Base-by-base conservation (phyloP, 2,888 invertebrate species). In the Pardosa pseudoannulata region DNA sequence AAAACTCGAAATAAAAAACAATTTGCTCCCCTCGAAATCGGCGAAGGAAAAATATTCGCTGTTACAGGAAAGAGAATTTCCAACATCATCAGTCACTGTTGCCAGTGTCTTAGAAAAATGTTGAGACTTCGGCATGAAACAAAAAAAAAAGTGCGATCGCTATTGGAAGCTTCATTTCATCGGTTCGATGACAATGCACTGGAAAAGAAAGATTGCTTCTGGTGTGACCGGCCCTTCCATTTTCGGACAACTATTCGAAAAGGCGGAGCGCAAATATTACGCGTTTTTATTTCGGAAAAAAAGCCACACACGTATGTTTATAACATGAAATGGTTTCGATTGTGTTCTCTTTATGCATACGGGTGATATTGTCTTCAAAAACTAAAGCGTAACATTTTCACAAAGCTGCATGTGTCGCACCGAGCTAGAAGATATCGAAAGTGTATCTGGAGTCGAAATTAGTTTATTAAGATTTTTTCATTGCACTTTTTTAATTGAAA, bases 171-270 rank as follows among this genome's bases (percentile, higher is more conserved):
- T 64, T 27, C 29, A 64, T 64, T 29, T 64, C 41, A 46, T 46
- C 41, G 41, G 41, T 46, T 46, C 41, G 56, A 56, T 75, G 75
- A 75, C 75, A 75, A 75, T 65, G 75, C 46, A 31, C 65, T 65
- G 75, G 75, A 75, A 75, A 67, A 75, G 75, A 75, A 65, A 65
- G 62, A 75, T 75, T 28, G 62, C 27, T 75, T 36, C 75, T 65
- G 75, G 2, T 2, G 16, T 46, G 41, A 16, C 41, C 41, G 16
- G 9, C 16, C 41, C 2, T 46, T 46, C 16, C 16, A 46, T 46
- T 46, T 46, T 46, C n/a, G 41, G 16, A 46, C 5, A 11, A 11
- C 6, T 7, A 11, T 36, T n/a, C n/a, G n/a, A n/a, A n/a, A n/a
- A n/a, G n/a, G 11, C 11, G 11, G 11, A 36, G 11, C 36, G 36